These are phyloP conservation scores for Mythimna impura DNA, from an alignment of 2,888 invertebrate genomes.

Conservation along the genomic window DNA sequence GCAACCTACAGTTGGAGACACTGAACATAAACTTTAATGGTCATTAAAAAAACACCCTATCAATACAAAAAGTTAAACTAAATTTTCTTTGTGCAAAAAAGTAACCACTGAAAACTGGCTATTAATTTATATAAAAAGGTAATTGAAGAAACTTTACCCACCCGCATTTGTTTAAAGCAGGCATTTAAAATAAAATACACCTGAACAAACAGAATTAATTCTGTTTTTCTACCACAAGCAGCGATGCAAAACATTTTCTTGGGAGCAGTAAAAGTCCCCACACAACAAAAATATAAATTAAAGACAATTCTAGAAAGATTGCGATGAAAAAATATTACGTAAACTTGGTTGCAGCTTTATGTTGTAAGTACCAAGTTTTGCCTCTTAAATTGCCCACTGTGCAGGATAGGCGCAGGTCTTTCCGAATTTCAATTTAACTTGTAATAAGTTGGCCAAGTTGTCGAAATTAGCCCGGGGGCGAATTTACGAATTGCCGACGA, in stretches of 20 bases:
- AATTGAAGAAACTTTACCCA: slow-evolving; percentile 34
- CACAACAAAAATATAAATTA: slow-evolving; percentile 62
- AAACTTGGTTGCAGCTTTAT: slow-evolving; percentile 62
- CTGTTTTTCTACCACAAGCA: slow-evolving; percentile 22
- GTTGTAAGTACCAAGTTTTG: slow-evolving; percentile 64
- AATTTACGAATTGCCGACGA: slow-evolving; percentile 68
- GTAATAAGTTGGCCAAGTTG: slow-evolving; percentile 81
- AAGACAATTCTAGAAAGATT: slow-evolving; percentile 65
- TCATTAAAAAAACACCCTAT: no score
- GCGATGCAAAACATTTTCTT: slow-evolving; percentile 38
- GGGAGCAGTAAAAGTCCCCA: slow-evolving; percentile 35
- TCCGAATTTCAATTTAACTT: slow-evolving; percentile 87
- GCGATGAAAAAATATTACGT: slow-evolving; percentile 60
- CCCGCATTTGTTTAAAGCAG: slow-evolving; percentile 34
- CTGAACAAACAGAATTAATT: slow-evolving; percentile 36
- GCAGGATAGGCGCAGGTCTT: slow-evolving; percentile 73
- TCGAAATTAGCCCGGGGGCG: slow-evolving; percentile 77
- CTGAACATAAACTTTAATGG: no score
- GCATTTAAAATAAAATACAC: slow-evolving; percentile 36
- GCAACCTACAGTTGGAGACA: no score
- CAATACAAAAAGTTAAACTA: no score
- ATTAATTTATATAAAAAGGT: slow-evolving; percentile 28
- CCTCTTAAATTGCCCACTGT: slow-evolving; percentile 67
- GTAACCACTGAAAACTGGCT: no score
- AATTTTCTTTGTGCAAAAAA: no score